Evolutionary conservation across 2,113 vertebrate genomes (phyloP), one percentile per base, ranked within the genome.

Genomic region (Zosterops hypoxanthus): DNA sequence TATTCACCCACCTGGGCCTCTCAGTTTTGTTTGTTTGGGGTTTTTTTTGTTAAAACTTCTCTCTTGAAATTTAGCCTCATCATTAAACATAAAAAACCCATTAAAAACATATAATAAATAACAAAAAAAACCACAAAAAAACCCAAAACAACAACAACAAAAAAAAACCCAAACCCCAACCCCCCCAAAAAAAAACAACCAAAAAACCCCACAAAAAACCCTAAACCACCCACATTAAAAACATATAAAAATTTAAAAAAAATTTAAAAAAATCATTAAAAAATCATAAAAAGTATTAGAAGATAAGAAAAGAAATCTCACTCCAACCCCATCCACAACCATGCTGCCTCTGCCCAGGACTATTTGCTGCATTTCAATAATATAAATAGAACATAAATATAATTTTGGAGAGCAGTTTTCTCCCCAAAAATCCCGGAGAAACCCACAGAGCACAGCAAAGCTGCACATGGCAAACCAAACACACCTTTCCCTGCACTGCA

Each of bases 401-500:
- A 4, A 11, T 36, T 53, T n/a, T 61, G 64, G 34, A 52, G 18
- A 21, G 34, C 19, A 21, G 17, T 33, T 64, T 39, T 63, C 34
- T 22, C 36, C 49, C 24, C 8, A 4, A 14, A 72, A 39, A 39
- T 39, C 39, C 39, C 12, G 39, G 26, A 24, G 41, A 76, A 57
- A 59, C 4, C 41, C 33, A 10, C 2, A 16, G 3, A 33, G 83
- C 52, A 33, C 25, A 29, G 50, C 9, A 77, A 64, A 82, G 3
- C 47, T 23, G 9, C 26, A 3, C 41, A 7, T 1, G 81, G 57
- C 28, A 65, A 78, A 39, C 6, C 4, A 8, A 41, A 28, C 53
- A 33, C 0, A 0, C 24, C 41, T 1, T 2, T 64, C 34, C 29
- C 2, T 13, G 14, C 46, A 42, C 65, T 52, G 7, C 5, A 3